Base-by-base conservation (phyloP, 2,113 vertebrate species). In the Erinaceus europaeus region DNA sequence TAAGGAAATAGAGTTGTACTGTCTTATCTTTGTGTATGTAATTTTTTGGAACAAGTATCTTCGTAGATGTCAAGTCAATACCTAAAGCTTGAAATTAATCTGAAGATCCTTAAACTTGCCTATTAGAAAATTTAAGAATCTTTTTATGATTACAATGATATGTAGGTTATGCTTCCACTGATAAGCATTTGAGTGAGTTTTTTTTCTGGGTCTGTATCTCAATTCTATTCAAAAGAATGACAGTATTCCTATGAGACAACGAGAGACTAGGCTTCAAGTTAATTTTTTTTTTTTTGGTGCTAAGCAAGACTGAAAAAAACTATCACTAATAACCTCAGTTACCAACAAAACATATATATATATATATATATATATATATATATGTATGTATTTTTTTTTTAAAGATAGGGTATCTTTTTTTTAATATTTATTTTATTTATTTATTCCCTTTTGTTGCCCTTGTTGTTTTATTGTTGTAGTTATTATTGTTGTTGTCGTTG, bases 301-400 rank as follows among this genome's bases (percentile, higher is more conserved):
- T 72, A 88, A 91, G 34, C 21, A 69, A 62, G 46, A 57, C 18
- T 83, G 59, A 21, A 86, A 93, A 92, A 86, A 72, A n/a, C n/a
- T 57, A 55, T n/a, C 74, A 27, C 10, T 29, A 90, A 71, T 71
- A 85, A 69, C 59, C 38, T 84, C 61, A 74, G 72, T 72, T 83
- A 80, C n/a, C 74, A 52, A 67, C 65, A 46, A 90, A 92, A 18
- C 20, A n/a, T n/a, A n/a, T n/a, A n/a, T n/a, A n/a, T n/a, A n/a
- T n/a, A n/a, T n/a, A n/a, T n/a, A n/a, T n/a, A n/a, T n/a, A n/a
- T n/a, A n/a, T n/a, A n/a, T n/a, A n/a, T n/a, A n/a, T n/a, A n/a
- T n/a, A n/a, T n/a, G n/a, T n/a, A n/a, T n/a, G n/a, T n/a, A n/a
- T n/a, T n/a, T n/a, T n/a, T n/a, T n/a, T n/a, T n/a, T n/a, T n/a